These are phyloP conservation scores for Xanthorhoe spadicearia DNA, from an alignment of 2,888 invertebrate species.

Conservation along the genomic window DNA sequence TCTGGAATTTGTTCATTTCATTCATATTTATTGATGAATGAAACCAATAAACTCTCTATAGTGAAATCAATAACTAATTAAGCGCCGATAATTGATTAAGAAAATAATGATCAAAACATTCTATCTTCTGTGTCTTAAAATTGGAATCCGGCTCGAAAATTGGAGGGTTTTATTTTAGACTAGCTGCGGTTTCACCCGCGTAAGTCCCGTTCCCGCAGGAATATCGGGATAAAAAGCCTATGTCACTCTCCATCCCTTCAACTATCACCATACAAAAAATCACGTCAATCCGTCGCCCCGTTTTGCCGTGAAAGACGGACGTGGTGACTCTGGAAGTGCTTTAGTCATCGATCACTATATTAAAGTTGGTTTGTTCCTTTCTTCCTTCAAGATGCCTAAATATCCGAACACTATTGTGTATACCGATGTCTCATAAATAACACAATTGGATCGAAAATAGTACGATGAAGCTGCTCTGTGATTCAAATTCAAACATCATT, in stretches of 20 bases:
- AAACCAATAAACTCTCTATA: no score
- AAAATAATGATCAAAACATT: conserved; percentile 18
- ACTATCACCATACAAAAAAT: no score
- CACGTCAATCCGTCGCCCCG: no score
- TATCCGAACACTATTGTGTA: conserved; percentile 12
- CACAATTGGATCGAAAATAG: conserved; percentile 19
- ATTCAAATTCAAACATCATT: not conserved
- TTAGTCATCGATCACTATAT: conserved; percentile 23
- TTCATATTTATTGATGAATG: not conserved
- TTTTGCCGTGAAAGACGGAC: no score
- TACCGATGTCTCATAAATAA: conserved; percentile 23
- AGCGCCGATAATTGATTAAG: not conserved
- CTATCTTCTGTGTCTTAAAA: conserved; percentile 1
- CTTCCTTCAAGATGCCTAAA: conserved; percentile 22
- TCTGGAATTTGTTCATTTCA: not conserved
- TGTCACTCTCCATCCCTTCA: no score
- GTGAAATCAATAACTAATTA: not conserved
- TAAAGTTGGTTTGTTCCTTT: conserved; percentile 35
- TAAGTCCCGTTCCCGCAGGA: no score
- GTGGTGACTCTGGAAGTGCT: conserved; percentile 34
- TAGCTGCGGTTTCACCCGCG: no score
- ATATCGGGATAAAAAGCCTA: no score
- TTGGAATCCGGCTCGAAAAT: not conserved
- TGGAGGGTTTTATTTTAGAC: conserved; percentile 16
- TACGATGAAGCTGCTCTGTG: conserved; percentile 8